Percentiles rank a stretch among this genome's conserved stretches.
phyloP scores from a whole-genome alignment of 2,888 invertebrate species.

The Rhagonycha lutea region DNA sequence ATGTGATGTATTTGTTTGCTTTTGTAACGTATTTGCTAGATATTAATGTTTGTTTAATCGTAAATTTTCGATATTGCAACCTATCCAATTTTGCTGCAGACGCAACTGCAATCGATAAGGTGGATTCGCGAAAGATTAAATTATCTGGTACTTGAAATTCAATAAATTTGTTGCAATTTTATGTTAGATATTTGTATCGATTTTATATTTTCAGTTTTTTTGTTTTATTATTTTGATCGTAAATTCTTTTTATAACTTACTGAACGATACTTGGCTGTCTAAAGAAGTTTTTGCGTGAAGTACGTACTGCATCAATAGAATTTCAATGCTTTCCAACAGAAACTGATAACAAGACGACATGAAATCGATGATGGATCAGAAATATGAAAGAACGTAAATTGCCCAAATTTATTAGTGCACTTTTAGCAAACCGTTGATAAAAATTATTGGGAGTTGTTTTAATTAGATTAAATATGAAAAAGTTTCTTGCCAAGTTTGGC shows the following conservation, averaged over 20 bases:
- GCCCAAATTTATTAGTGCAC: not conserved
- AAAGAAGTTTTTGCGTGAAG: constrained; percentile 11
- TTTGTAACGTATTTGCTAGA: not conserved
- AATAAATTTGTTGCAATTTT: not conserved
- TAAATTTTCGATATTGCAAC: not conserved
- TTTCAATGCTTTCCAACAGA: not conserved
- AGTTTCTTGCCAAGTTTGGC: not conserved
- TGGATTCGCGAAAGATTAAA: not conserved
- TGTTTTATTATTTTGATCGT: not conserved
- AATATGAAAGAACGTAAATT: not conserved
- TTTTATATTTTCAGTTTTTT: not conserved
- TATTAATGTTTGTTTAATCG: not conserved
- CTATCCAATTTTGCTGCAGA: not conserved
- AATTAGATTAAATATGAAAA: not conserved
- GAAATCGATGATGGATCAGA: not conserved
- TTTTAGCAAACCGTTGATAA: not conserved
- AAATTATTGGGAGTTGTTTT: not conserved
- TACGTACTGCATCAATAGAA: constrained; percentile 13
- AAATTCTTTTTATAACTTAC: constrained; percentile 13
- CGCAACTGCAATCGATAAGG: not conserved
- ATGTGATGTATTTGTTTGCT: not conserved
- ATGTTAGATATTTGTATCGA: not conserved
- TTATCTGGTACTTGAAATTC: not conserved
- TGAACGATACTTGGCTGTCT: constrained; percentile 13
- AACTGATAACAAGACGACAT: not conserved